Conservation (phyloP, 2,888 invertebrate genomes). For the Drosophila neotestacea region DNA sequence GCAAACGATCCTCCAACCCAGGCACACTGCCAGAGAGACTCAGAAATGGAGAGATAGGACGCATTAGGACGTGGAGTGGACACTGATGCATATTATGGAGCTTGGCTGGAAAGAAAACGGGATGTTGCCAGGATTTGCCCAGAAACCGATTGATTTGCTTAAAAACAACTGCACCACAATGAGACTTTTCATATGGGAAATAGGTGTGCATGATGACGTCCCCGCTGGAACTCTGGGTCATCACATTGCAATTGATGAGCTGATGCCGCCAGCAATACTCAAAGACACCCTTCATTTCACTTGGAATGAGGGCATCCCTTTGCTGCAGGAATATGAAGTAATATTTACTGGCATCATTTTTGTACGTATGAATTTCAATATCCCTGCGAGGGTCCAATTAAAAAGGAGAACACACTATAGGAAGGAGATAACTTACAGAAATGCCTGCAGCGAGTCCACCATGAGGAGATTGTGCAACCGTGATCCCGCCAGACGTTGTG, state of each 20-base stretch:
- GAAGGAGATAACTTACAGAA: slow-evolving; percentile 52
- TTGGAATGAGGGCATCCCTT: slow-evolving; percentile 43
- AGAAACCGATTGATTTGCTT: slow-evolving; percentile 61
- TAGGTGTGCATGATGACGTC: slow-evolving; percentile 71
- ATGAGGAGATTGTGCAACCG: slow-evolving; percentile 57
- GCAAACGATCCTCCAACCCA: slow-evolving; percentile 64
- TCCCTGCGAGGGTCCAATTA: not conserved
- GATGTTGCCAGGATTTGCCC: slow-evolving; percentile 52
- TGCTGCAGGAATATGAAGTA: slow-evolving; percentile 74
- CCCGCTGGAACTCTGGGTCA: slow-evolving; percentile 63
- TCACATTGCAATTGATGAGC: slow-evolving; percentile 74
- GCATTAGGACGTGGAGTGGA: slow-evolving; percentile 48
- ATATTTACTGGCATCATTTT: slow-evolving; percentile 63
- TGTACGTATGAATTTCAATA: slow-evolving; percentile 58
- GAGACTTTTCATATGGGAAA: slow-evolving; percentile 61
- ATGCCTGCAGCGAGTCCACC: slow-evolving; percentile 71
- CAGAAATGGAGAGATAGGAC: slow-evolving; percentile 47
- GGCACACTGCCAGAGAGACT: slow-evolving; percentile 17
- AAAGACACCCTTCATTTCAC: slow-evolving; percentile 66
- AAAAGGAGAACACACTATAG: too few relatives aligned
- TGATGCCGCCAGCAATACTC: slow-evolving; percentile 75
- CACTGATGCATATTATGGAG: slow-evolving; percentile 64
- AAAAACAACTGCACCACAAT: slow-evolving; percentile 52
- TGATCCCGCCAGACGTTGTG: slow-evolving; percentile 41
- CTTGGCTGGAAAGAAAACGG: slow-evolving; percentile 68